Percentiles rank a stretch among this genome's conserved stretches.
Evolutionary conservation across 92 coral and sea anemone genomes (phyloP).

Genomic region (Diadumene lineata): DNA sequence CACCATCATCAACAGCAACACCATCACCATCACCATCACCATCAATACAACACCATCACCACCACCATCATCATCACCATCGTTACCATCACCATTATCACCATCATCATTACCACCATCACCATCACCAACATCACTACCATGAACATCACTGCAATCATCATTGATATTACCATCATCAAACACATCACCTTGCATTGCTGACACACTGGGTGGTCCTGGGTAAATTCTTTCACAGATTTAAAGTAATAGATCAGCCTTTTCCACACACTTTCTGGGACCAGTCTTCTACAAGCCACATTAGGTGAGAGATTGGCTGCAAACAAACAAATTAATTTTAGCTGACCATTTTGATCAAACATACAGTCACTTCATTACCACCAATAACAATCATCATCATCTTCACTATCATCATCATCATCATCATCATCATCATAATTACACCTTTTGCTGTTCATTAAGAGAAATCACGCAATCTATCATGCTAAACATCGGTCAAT

Average conservation of each 20-base stretch:
- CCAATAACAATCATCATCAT: too few relatives aligned
- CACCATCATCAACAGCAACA: neutral
- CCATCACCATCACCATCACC: neutral
- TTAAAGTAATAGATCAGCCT: conserved; percentile 78
- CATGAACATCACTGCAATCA: neutral
- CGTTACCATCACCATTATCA: neutral
- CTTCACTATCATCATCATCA: too few relatives aligned
- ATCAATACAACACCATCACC: neutral
- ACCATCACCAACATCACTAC: neutral
- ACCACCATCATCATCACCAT: neutral
- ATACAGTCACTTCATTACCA: too few relatives aligned
- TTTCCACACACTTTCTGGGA: conserved; percentile 77
- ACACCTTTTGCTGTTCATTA: too few relatives aligned
- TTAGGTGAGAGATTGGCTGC: conserved; percentile 46
- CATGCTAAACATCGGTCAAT: too few relatives aligned
- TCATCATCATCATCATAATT: too few relatives aligned
- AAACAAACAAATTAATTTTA: too few relatives aligned
- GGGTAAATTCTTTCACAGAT: conserved; percentile 61
- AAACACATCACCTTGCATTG: conserved; percentile 52
- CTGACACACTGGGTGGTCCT: conserved; percentile 56
- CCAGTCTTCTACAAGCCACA: conserved; percentile 67
- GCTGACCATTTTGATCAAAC: too few relatives aligned
- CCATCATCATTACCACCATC: neutral
- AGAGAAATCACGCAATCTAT: too few relatives aligned
- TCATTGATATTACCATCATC: neutral